These are phyloP conservation scores for Pseudolaguvia tuberculata DNA, from an alignment of 2,113 vertebrate genomes.

Conservation along the genomic window DNA sequence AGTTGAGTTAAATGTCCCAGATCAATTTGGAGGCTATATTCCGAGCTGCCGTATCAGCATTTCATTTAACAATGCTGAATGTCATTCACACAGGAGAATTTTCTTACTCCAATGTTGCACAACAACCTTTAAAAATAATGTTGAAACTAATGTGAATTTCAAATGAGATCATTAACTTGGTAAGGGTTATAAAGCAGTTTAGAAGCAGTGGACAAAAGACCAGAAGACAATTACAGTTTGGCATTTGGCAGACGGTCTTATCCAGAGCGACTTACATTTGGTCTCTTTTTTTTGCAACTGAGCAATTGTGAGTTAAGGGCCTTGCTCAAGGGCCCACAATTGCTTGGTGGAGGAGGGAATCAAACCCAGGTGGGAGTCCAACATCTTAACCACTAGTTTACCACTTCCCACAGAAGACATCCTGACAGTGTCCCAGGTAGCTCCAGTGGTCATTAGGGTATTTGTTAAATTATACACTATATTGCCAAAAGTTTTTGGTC, in stretches of 20 bases:
- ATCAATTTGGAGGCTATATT: not conserved
- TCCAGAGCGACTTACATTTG: too few species aligned
- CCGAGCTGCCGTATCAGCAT: conserved; percentile 23
- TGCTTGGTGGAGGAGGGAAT: too few species aligned
- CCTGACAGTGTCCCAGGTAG: not conserved
- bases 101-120: not conserved
- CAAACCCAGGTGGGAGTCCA: too few species aligned
- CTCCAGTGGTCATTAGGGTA: not conserved
- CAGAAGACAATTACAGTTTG: too few species aligned
- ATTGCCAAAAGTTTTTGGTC: too few species aligned
- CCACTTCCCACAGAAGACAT: too few species aligned
- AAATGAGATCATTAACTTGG: too few species aligned
- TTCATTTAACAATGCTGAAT: not conserved
- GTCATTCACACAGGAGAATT: not conserved
- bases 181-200: not conserved
- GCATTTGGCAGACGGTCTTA: too few species aligned
- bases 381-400: too few species aligned
- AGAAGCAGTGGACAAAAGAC: not conserved
- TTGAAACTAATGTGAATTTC: too few species aligned
- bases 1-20: not conserved
- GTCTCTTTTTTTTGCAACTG: too few species aligned
- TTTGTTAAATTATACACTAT: not conserved
- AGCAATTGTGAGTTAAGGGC: not conserved
- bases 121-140: too few species aligned
- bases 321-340: not conserved